phyloP scores from a whole-genome alignment of 2,888 invertebrate species.

The Phyllotreta cruciferae region DNA sequence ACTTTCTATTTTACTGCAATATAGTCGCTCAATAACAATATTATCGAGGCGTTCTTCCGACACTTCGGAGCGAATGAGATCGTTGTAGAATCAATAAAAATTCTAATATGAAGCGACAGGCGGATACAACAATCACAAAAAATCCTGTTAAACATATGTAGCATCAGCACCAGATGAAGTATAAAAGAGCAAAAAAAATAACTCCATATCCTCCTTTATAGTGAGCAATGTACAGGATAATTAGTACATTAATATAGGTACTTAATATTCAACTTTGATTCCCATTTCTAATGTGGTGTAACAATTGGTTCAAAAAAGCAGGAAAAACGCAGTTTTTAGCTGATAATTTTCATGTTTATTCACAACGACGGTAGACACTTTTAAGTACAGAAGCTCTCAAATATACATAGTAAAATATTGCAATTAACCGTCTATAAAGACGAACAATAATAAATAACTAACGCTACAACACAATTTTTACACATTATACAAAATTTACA shows the following conservation, averaged over 20 bases:
- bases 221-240: not conserved
- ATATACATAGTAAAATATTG: constrained; percentile 56
- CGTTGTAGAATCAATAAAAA: constrained; percentile 39
- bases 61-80: too few species aligned
- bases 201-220: constrained; percentile 1
- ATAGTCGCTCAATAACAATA: not conserved
- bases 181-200: too few species aligned
- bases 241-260: not conserved
- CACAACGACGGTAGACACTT: constrained; percentile 55
- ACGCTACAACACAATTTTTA: constrained; percentile 42
- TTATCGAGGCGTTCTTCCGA: not conserved
- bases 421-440: constrained; percentile 55
- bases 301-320: too few species aligned
- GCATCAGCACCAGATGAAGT: not conserved
- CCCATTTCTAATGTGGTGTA: too few species aligned
- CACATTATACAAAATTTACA: constrained; percentile 48
- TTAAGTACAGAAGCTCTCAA: constrained; percentile 53
- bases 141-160: constrained; percentile 40
- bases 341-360: constrained; percentile 47
- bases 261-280: too few species aligned
- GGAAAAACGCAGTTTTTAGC: constrained; percentile 10
- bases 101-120: constrained; percentile 49
- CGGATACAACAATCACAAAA: constrained; percentile 46
- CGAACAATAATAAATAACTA: constrained; percentile 51
- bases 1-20: too few species aligned